Conservation (phyloP, 2,113 vertebrate genomes). For the Cebidichthys violaceus region DNA sequence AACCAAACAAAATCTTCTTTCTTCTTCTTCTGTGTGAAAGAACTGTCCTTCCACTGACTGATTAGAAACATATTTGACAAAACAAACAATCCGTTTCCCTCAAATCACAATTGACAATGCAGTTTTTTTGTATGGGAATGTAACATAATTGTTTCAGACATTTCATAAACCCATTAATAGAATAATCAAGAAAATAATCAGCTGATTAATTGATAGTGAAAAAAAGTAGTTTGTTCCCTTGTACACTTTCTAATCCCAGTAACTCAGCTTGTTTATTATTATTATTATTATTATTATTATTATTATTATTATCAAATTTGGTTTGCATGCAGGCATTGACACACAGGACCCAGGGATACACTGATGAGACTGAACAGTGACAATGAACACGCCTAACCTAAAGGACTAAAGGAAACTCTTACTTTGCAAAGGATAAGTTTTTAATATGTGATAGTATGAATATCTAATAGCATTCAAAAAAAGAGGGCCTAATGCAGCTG, state of each 20-base stretch:
- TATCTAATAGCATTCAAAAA: background rate
- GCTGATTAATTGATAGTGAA: background rate
- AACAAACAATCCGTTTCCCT: background rate
- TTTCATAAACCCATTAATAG: background rate
- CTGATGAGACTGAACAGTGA: background rate
- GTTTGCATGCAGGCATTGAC: background rate
- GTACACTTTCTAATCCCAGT: background rate
- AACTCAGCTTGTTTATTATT: background rate
- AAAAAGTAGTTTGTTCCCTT: too few relatives aligned
- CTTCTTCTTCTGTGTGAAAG: too few relatives aligned
- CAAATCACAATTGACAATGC: background rate
- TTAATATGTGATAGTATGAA: background rate
- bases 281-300: background rate
- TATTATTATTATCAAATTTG: background rate
- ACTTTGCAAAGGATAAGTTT: too few relatives aligned
- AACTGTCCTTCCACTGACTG: too few relatives aligned
- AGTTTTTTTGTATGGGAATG: background rate
- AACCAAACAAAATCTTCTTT: too few relatives aligned
- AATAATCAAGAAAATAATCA: background rate
- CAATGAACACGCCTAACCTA: background rate
- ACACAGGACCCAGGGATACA: background rate
- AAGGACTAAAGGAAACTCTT: too few relatives aligned
- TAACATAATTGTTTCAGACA: background rate
- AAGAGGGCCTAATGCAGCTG: slow-evolving; percentile 4
- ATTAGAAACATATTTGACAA: background rate